Base-by-base conservation (phyloP, 2,888 invertebrate genomes). In the Pseudeuparius sepicola region DNA sequence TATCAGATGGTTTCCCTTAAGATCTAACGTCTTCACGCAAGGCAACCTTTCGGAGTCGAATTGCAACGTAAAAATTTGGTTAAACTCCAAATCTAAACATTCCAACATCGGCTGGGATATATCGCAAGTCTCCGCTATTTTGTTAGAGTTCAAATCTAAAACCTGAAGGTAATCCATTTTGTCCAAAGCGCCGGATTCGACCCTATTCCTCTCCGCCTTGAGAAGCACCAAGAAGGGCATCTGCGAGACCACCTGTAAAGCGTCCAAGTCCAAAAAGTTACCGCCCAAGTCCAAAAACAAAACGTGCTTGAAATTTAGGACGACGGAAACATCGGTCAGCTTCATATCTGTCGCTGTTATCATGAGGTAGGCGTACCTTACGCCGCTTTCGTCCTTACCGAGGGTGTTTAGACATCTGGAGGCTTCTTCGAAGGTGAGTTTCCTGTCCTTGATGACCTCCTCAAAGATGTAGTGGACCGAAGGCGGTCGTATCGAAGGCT, bases 91-190 rank as follows among this genome's bases (percentile, higher is more conserved):
- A 52, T 75, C 73, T 14, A 76, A 48, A n/a, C 67, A 66, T 31
- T 67, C 65, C 14, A 76, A 45, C 46, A 68, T 61, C 1, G 66
- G 68, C 49, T 75, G 75, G 20, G 53, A 62, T 0, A 76, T 66
- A 23, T 70, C 68, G 4, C 57, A 42, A 0, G 72, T 70, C 10
- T 67, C 57, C 3, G 53, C 55, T 26, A 76, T 63, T n/a, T 57
- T 48, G 45, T 76, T 76, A 31, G 63, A 45, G 42, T 70, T 72
- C 44, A 75, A 45, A 14, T 68, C 65, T 4, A 76, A 55, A 0
- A 73, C 69, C 67, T 76, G 75, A n/a, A 76, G 61, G 44, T 69
- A 74, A 33, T 65, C 65, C 61, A 70, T 67, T 34, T 57, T 59
- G 5, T 61, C 63, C 26, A 76, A 55, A 11, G 58, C 65, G 0